phyloP scores from a whole-genome alignment of 2,797 vertebrate genomes.

The Esox lucius region DNA sequence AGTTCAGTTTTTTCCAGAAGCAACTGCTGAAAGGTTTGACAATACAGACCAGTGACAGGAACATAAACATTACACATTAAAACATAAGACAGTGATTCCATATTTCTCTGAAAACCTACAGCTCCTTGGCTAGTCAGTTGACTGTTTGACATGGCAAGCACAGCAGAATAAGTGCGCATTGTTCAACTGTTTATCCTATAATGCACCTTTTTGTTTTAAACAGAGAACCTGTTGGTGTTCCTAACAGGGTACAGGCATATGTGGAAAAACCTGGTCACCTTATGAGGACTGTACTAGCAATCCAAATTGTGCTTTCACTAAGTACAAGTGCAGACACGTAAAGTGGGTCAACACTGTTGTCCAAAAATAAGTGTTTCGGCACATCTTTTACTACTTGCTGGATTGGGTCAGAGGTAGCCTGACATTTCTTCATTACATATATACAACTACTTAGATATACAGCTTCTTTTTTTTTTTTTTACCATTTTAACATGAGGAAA shows the following conservation, averaged over 20 bases:
- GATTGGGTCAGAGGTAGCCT: slow-evolving; percentile 64
- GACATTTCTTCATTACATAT: slow-evolving; percentile 54
- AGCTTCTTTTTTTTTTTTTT: too few relatives aligned
- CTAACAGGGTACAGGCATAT: slow-evolving; percentile 43
- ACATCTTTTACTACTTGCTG: slow-evolving; percentile 52
- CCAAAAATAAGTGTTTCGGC: slow-evolving; percentile 41
- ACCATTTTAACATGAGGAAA: slow-evolving; percentile 32
- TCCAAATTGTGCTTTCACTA: slow-evolving; percentile 70
- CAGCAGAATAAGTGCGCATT: slow-evolving; percentile 38
- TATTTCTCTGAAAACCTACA: slow-evolving; percentile 50
- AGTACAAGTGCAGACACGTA: slow-evolving; percentile 57
- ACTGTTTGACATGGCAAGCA: slow-evolving; percentile 34
- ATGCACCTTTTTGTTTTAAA: slow-evolving; percentile 25
- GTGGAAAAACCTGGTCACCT: slow-evolving; percentile 39
- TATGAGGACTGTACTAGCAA: slow-evolving; percentile 50
- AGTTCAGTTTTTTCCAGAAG: slow-evolving; percentile 37
- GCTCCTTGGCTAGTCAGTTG: slow-evolving; percentile 57
- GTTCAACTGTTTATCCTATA: slow-evolving; percentile 1
- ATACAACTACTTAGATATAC: slow-evolving; percentile 52
- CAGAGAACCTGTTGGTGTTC: slow-evolving; percentile 52
- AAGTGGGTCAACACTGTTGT: slow-evolving; percentile 49
- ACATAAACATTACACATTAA: slow-evolving; percentile 22
- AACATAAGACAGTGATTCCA: slow-evolving; percentile 64
- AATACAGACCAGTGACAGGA: slow-evolving; percentile 30
- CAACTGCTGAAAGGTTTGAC: slow-evolving; percentile 28